Evolutionary conservation across 2,888 invertebrate genomes (phyloP).

Genomic region (Danaus chrysippus): DNA sequence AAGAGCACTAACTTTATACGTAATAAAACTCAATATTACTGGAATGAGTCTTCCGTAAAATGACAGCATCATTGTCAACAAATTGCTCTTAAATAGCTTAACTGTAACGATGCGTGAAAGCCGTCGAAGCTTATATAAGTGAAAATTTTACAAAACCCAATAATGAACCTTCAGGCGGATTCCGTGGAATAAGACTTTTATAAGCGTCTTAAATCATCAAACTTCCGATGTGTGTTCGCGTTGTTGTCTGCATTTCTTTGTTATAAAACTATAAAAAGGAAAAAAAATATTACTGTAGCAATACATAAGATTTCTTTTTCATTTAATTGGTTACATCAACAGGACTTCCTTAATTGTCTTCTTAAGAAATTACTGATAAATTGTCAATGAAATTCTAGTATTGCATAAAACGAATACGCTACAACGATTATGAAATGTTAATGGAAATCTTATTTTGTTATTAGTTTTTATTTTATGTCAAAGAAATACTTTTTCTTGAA

Average conservation of each 20-base stretch:
- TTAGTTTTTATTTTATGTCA: too few species aligned
- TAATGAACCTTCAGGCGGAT: slow-evolving; percentile 16
- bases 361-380: too few species aligned
- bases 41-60: neutral
- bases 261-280: neutral
- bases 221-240: slow-evolving; percentile 20
- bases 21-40: neutral
- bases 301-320: neutral
- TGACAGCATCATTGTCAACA: slow-evolving; percentile 2
- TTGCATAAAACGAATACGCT: too few species aligned
- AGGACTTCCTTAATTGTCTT: too few species aligned
- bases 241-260: slow-evolving; percentile 5
- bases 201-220: slow-evolving; percentile 25
- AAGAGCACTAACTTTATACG: neutral
- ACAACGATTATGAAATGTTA: too few species aligned
- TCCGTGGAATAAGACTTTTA: slow-evolving; percentile 20
- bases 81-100: slow-evolving; percentile 4
- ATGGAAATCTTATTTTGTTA: too few species aligned
- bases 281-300: neutral
- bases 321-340: too few species aligned
- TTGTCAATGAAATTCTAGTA: too few species aligned
- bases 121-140: slow-evolving; percentile 13
- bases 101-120: slow-evolving; percentile 11
- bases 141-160: slow-evolving; percentile 17
- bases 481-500: too few species aligned